phyloP scores from a whole-genome alignment of 1,140 invertebrate genomes.

The Brachionus koreanus region DNA sequence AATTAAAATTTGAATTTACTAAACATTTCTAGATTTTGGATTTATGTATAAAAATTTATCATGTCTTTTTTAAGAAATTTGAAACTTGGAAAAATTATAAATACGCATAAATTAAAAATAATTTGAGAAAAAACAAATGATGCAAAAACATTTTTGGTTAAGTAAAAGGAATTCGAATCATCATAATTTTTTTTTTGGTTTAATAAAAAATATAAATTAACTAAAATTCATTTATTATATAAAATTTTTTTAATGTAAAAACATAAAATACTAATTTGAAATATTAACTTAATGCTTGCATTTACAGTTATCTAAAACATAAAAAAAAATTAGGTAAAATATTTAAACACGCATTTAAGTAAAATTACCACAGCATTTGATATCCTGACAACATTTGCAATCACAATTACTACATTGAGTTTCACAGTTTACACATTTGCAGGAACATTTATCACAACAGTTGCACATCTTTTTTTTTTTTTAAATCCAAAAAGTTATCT shows the following conservation, averaged over 20 bases:
- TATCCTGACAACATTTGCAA: conserved; percentile 3
- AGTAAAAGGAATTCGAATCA: too few relatives aligned
- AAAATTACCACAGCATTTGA: conserved; percentile 18
- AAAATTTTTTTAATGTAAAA: neutral
- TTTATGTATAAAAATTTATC: too few relatives aligned
- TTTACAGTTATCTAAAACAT: neutral
- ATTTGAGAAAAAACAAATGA: too few relatives aligned
- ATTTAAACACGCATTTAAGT: neutral
- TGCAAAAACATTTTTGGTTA: too few relatives aligned
- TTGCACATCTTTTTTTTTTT: conserved; percentile 5
- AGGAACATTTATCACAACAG: conserved; percentile 31
- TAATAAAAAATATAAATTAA: neutral
- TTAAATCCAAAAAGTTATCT: neutral
- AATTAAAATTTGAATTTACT: too few relatives aligned
- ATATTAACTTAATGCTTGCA: neutral
- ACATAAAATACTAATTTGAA: neutral
- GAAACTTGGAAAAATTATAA: too few relatives aligned
- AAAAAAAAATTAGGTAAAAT: neutral
- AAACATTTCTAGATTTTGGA: too few relatives aligned
- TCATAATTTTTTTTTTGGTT: too few relatives aligned
- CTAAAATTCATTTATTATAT: neutral
- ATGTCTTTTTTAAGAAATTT: too few relatives aligned
- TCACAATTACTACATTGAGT: neutral
- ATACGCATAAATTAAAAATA: too few relatives aligned
- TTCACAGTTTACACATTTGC: conserved; percentile 9